Percentiles rank a stretch among this genome's conserved stretches.
phyloP scores from a whole-genome alignment of 1,140 invertebrate genomes.

The Holcopasites calliopsidis region DNA sequence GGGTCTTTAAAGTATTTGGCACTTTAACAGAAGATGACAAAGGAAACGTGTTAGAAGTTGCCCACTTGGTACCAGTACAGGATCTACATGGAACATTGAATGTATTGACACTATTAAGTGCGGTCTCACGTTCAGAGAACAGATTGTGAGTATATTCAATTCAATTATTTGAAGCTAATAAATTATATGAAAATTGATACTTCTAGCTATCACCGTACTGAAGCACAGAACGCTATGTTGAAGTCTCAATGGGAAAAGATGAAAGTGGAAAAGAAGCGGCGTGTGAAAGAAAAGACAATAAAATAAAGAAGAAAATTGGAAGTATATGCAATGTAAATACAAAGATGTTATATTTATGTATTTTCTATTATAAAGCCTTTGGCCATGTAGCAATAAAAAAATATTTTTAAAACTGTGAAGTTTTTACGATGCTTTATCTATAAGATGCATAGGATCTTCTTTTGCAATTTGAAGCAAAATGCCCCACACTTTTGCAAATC shows the following conservation, averaged over 20 bases:
- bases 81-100: slow-evolving; percentile 7
- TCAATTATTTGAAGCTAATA: too few species aligned
- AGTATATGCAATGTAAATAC: background rate
- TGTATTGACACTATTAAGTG: slow-evolving; percentile 8
- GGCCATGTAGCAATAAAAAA: too few species aligned
- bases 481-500: background rate
- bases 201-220: slow-evolving; percentile 11
- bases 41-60: slow-evolving; percentile 3
- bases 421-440: background rate
- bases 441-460: background rate
- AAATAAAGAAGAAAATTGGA: background rate
- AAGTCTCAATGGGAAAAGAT: slow-evolving; percentile 12
- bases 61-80: slow-evolving; percentile 26
- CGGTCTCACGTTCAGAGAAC: slow-evolving; percentile 15
- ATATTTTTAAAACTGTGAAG: too few species aligned
- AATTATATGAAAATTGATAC: too few species aligned
- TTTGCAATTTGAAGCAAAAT: background rate
- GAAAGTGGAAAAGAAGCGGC: background rate
- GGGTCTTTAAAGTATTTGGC: slow-evolving; percentile 47
- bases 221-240: slow-evolving; percentile 7
- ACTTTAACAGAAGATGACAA: background rate
- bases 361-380: too few species aligned
- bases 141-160: slow-evolving; percentile 31
- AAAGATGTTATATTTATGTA: background rate
- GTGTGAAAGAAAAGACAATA: background rate